phyloP scores from a whole-genome alignment of 2,888 invertebrate species.

The Netelia inedita region DNA sequence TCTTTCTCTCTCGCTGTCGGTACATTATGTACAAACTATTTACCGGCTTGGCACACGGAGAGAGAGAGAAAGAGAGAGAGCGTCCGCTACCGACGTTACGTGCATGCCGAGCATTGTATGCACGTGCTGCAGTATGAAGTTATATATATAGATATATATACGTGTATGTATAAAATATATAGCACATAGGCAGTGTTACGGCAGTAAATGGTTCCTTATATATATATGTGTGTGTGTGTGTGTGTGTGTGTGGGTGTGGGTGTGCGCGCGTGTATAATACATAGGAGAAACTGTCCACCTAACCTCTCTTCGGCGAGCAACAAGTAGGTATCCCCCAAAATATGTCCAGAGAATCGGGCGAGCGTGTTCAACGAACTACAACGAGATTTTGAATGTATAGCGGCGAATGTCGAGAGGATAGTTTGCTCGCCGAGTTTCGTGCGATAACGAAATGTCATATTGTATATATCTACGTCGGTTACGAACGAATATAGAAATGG shows the following conservation, averaged over 20 bases:
- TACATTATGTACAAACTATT: conserved; percentile 15
- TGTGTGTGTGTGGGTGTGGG: neutral
- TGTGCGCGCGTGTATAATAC: conserved; percentile 13
- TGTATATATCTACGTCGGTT: too few species aligned
- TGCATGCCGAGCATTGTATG: conserved; percentile 44
- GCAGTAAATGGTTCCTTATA: neutral
- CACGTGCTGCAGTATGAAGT: conserved; percentile 39
- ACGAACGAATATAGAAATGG: neutral
- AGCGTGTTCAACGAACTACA: conserved; percentile 59
- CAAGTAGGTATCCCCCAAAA: conserved; percentile 80
- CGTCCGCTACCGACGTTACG: conserved; percentile 20
- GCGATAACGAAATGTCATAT: neutral
- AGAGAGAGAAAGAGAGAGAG: conserved; percentile 19
- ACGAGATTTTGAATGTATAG: conserved; percentile 51
- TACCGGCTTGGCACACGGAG: conserved; percentile 33
- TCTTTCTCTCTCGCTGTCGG: neutral
- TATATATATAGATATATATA: conserved; percentile 1
- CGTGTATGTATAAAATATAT: neutral
- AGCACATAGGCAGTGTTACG: neutral
- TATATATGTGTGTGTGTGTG: neutral
- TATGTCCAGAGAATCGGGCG: conserved; percentile 74
- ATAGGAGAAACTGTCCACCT: conserved; percentile 54
- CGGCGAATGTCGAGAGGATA: conserved; percentile 27
- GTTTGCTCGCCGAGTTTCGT: conserved; percentile 47
- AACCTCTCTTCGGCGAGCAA: conserved; percentile 73